phyloP scores from a whole-genome alignment of 2,888 invertebrate genomes.

The Halocaridina rubra region DNA sequence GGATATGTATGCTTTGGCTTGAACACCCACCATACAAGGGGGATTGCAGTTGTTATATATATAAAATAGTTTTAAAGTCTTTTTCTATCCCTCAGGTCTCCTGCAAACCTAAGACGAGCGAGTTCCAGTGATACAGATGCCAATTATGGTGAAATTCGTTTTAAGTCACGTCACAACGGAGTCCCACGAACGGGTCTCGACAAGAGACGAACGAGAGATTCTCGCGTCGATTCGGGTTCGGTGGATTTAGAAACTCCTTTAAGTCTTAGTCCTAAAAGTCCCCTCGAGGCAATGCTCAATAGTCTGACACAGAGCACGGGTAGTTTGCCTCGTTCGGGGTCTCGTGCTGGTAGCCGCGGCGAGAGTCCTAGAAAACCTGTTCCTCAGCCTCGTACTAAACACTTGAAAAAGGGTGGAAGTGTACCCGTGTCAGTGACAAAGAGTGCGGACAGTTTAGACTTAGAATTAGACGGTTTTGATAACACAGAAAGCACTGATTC shows the following conservation, averaged over 20 bases:
- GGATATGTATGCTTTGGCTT: no score
- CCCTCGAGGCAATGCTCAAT: constrained; percentile 66
- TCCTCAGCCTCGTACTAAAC: constrained; percentile 61
- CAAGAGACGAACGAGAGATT: constrained; percentile 65
- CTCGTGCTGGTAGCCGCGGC: constrained; percentile 50
- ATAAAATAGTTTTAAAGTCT: not conserved
- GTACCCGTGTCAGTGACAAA: constrained; percentile 45
- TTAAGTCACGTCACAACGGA: constrained; percentile 48
- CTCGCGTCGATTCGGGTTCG: constrained; percentile 68
- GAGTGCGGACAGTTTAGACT: constrained; percentile 66
- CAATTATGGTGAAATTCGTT: constrained; percentile 50
- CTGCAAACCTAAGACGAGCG: constrained; percentile 51
- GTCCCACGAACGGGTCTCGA: constrained; percentile 23
- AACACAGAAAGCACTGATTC: constrained; percentile 41
- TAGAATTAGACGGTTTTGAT: constrained; percentile 65
- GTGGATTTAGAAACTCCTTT: constrained; percentile 69
- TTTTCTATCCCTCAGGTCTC: no score
- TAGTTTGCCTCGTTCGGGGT: constrained; percentile 47
- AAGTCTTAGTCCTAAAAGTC: constrained; percentile 68
- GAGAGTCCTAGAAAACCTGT: constrained; percentile 60
- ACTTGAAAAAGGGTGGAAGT: constrained; percentile 44
- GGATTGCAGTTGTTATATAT: no score
- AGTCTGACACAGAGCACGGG: constrained; percentile 61
- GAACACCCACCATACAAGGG: no score
- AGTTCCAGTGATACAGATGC: constrained; percentile 63